phyloP scores from a whole-genome alignment of 2,113 vertebrate species.

The Galbula dea region DNA sequence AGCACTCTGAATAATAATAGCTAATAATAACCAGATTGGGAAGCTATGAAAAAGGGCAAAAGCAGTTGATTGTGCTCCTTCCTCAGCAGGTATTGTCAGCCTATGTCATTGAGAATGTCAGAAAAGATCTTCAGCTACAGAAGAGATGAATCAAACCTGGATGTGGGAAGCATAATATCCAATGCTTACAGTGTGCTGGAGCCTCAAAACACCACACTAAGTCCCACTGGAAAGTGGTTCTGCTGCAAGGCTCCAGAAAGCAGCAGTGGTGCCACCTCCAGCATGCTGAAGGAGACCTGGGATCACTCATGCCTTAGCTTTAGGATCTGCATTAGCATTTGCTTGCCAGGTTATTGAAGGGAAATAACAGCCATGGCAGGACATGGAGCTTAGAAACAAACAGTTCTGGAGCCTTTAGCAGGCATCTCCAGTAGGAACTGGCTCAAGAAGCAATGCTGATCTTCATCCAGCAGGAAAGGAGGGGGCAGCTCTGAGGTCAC shows the following conservation, averaged over 20 bases:
- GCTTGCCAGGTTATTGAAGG: not conserved
- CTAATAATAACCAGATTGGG: not conserved
- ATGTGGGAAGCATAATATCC: not conserved
- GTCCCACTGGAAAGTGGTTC: not conserved
- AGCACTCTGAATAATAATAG: not conserved
- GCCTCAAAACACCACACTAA: not conserved
- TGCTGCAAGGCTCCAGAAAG: not conserved
- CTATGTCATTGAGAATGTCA: not conserved
- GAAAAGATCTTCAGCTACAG: not conserved
- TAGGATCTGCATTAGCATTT: not conserved
- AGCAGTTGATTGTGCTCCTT: not conserved
- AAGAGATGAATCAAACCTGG: not conserved
- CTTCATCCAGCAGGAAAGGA: not conserved
- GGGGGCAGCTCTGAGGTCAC: not conserved
- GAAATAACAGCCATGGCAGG: not conserved
- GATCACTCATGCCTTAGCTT: not conserved
- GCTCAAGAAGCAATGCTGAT: not conserved
- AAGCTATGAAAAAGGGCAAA: not conserved
- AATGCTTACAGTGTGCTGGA: not conserved
- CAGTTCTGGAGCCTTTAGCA: not conserved
- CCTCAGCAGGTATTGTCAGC: slow-evolving; percentile 9
- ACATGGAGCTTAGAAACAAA: not conserved
- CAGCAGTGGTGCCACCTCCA: not conserved
- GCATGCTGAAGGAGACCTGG: not conserved
- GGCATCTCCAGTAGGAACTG: not conserved